Evolutionary conservation across 2,113 vertebrate species (phyloP).

Genomic region (Bolborhynchus lineola): DNA sequence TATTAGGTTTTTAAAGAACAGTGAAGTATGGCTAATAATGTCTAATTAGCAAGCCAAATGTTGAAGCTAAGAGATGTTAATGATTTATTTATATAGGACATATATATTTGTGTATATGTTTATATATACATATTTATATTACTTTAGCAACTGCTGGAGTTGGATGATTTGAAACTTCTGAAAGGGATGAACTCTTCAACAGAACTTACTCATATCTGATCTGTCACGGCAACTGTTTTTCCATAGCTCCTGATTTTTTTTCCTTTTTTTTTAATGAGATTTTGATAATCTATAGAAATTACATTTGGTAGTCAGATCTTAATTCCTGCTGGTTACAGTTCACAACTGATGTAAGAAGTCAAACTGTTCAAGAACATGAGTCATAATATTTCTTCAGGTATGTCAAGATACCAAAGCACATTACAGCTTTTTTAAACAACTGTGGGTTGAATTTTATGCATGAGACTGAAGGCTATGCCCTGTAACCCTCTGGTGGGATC

Average conservation of each 20-base stretch:
- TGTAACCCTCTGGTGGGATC: background rate
- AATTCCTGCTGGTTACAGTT: background rate
- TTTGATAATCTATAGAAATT: background rate
- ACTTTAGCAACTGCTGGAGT: background rate
- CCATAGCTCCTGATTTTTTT: background rate
- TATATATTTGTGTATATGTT: too few species aligned
- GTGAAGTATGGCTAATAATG: background rate
- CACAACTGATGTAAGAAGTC: background rate
- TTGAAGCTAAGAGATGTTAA: background rate
- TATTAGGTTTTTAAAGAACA: background rate
- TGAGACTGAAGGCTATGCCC: fast-evolving
- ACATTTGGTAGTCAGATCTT: background rate
- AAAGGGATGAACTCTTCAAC: background rate
- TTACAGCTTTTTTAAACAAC: background rate
- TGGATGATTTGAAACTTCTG: background rate
- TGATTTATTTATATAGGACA: too few species aligned
- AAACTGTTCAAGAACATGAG: background rate
- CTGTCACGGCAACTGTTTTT: background rate
- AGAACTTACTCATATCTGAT: background rate
- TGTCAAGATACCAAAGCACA: background rate
- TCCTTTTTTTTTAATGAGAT: background rate
- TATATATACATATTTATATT: background rate
- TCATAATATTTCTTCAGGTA: background rate
- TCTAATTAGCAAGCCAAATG: background rate
- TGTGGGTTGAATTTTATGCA: background rate